Percentiles rank a stretch among this genome's conserved stretches.
phyloP scores from a whole-genome alignment of 2,888 invertebrate genomes.

The Himalopsyche tibetana region DNA sequence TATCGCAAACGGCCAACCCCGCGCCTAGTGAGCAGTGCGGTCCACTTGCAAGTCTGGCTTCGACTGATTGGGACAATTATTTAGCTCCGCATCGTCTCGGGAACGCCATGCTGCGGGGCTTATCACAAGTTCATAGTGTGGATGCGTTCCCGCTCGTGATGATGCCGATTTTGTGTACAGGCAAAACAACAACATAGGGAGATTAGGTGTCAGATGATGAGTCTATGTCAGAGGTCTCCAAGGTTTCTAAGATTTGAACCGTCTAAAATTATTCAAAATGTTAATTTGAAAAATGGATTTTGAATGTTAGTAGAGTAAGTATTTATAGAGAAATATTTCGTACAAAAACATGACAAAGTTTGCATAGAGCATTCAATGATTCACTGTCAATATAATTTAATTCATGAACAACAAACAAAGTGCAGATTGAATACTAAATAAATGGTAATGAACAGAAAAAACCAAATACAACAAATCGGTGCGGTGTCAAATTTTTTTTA shows the following conservation, averaged over 20 bases:
- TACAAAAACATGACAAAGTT: too few relatives aligned
- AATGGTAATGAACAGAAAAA: too few relatives aligned
- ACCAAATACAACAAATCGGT: too few relatives aligned
- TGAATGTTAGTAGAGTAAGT: too few relatives aligned
- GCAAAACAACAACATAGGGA: conserved; percentile 1
- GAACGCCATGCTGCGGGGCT: not conserved
- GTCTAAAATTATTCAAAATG: not conserved
- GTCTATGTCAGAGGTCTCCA: not conserved
- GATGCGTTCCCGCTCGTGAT: conserved; percentile 6
- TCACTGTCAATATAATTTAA: too few relatives aligned
- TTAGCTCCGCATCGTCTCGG: conserved; percentile 3
- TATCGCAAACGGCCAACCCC: conserved; percentile 51
- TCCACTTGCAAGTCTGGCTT: not conserved
- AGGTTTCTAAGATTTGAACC: not conserved
- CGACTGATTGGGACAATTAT: conserved; percentile 17
- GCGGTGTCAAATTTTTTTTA: too few relatives aligned
- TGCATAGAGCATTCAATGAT: too few relatives aligned
- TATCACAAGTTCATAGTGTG: conserved; percentile 19
- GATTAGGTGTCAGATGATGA: not conserved
- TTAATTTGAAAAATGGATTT: not conserved
- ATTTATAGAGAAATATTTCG: too few relatives aligned
- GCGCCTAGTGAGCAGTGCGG: conserved; percentile 47
- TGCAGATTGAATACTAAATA: too few relatives aligned
- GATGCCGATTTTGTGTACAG: not conserved
- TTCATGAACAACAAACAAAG: too few relatives aligned